Evolutionary conservation across 2,797 vertebrate species (phyloP).

Genomic region (Muraenolepis orangiensis): DNA sequence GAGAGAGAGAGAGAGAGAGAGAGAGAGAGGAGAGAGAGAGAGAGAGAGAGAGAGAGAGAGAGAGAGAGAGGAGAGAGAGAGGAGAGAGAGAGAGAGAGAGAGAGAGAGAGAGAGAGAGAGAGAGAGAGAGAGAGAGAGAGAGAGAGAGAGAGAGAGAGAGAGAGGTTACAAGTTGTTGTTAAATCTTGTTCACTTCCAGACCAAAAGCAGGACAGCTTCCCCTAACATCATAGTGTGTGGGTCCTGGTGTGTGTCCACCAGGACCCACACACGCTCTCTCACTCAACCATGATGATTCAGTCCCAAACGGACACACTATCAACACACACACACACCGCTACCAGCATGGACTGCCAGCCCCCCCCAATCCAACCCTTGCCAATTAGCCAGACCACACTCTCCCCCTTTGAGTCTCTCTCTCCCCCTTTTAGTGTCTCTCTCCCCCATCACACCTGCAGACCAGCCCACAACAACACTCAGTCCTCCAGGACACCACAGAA

Average conservation of each 20-base stretch:
- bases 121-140: neutral
- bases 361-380: neutral
- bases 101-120: neutral
- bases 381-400: conserved; percentile 39
- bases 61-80: too few relatives aligned
- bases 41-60: neutral
- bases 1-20: conserved; percentile 15
- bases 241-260: neutral
- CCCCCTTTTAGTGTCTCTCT: conserved; percentile 40
- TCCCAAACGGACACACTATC: neutral
- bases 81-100: neutral
- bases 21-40: neutral
- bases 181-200: neutral
- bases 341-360: neutral
- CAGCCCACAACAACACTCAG: neutral
- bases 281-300: neutral
- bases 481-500: too few relatives aligned
- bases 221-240: neutral
- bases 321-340: neutral
- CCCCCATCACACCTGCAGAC: conserved; percentile 31
- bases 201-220: neutral
- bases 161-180: neutral
- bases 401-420: conserved; percentile 37
- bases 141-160: neutral
- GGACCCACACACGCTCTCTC: neutral